These are phyloP conservation scores for Amphiprion clarkii DNA, from an alignment of 2,797 vertebrate genomes.

Conservation along the genomic window DNA sequence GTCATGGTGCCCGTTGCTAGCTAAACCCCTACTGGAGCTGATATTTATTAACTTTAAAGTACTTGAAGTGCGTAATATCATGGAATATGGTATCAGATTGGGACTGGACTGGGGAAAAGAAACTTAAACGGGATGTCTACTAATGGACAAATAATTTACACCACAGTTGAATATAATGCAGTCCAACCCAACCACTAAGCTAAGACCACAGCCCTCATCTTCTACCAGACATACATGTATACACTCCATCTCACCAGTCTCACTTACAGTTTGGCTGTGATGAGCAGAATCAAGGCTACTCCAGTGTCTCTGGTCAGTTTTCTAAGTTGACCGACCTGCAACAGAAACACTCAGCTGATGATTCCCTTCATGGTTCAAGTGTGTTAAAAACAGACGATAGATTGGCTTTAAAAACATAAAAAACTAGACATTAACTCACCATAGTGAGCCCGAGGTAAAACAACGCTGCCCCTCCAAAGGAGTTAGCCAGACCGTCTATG, in stretches of 20 bases:
- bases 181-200: not conserved
- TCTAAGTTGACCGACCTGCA: conserved; percentile 87
- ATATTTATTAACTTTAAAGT: no score
- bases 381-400: not conserved
- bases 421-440: conserved; percentile 80
- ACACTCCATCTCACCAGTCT: not conserved
- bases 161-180: not conserved
- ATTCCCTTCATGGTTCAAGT: not conserved
- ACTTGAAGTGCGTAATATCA: no score
- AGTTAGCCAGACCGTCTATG: conserved; percentile 94
- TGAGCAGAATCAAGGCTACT: conserved; percentile 94
- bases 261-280: conserved; percentile 98
- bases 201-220: not conserved
- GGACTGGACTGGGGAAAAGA: no score
- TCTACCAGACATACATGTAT: not conserved
- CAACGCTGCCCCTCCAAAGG: conserved; percentile 94
- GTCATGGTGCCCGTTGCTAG: no score
- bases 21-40: no score
- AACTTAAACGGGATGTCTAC: no score
- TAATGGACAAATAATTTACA: not conserved
- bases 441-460: conserved; percentile 97
- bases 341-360: not conserved
- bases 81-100: no score
- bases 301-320: conserved; percentile 93
- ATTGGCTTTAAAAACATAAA: not conserved